Percentiles rank a stretch among this genome's conserved stretches.
phyloP scores from a whole-genome alignment of 2,113 vertebrate species.

The Otis tarda region DNA sequence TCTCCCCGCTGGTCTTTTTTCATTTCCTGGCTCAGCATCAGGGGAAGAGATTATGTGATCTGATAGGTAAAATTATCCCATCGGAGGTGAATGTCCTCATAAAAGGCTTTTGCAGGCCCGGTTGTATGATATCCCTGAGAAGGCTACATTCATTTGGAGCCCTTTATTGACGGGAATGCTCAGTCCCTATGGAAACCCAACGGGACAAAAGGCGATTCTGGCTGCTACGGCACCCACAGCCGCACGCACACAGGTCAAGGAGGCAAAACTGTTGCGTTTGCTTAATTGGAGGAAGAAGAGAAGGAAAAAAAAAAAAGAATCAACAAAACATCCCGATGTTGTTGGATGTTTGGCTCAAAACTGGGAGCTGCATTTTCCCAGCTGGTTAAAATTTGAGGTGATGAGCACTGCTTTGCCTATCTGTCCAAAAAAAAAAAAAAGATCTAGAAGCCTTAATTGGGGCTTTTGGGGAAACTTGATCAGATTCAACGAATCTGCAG shows the following conservation, averaged over 20 bases:
- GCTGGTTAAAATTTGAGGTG: not conserved
- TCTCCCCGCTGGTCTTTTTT: conserved; percentile 28
- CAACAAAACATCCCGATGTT: accelerated
- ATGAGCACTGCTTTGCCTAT: not conserved
- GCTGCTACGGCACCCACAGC: not conserved
- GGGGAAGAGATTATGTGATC: conserved; percentile 70
- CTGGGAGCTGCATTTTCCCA: not conserved
- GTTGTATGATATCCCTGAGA: conserved; percentile 81
- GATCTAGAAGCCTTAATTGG: not conserved
- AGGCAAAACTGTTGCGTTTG: not conserved
- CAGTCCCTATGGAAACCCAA: conserved; percentile 37
- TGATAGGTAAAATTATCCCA: conserved; percentile 73
- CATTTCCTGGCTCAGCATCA: conserved; percentile 63
- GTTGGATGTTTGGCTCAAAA: not conserved
- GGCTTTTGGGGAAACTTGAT: not conserved
- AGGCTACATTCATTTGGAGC: conserved; percentile 35
- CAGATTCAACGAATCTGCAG: not conserved
- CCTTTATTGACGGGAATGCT: conserved; percentile 43
- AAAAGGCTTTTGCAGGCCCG: conserved; percentile 71
- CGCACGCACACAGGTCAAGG: not conserved
- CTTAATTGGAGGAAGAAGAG: not conserved
- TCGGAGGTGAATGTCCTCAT: conserved; percentile 66
- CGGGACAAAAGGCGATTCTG: conserved; percentile 27
- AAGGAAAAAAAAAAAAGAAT: not conserved
- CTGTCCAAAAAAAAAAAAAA: not conserved